Evolutionary conservation across 1,140 invertebrate species (phyloP), one percentile per base, ranked within the genome.

Genomic region (Sarcophaga bullata): DNA sequence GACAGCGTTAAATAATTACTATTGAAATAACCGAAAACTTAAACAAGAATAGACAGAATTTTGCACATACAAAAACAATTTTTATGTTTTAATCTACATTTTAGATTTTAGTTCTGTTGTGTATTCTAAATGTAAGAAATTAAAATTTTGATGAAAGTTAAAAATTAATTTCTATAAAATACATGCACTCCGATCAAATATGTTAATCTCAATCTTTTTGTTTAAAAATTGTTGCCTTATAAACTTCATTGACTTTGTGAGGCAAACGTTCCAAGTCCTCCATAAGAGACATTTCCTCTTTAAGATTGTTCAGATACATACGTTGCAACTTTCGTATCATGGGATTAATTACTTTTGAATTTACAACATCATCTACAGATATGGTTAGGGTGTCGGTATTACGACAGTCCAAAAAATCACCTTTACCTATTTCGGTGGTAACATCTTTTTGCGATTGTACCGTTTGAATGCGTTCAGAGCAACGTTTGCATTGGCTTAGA

Each of bases 191-290:
- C 25, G 25, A 37, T 37, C 25, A 37, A 49, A 17, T 50, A 25
- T 9, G n/a, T 73, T 6, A 6, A 15, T 17, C 17, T 76, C 17
- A 83, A 6, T 83, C 80, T 11, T 83, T 81, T 50, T 80, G 80
- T 8, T 81, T 81, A 19, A 80, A 83, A 50, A 83, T 81, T 47
- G 81, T 49, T 5, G 81, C 83, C 46, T 83, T 84, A 10, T 85
- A 87, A 9, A 85, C 84, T 8, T 86, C 84, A 8, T 58, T 86
- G 3, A 84, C 82, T 25, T 83, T 73, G 8, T 81, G 62, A 13
- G 86, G 86, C 19, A 87, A 73, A 6, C 82, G 80, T 58, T 86
- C 84, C 37, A 86, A 73, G 25, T 86, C 86, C 10, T 86, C 84
- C 47, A 86, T 81, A 5, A 86, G 68, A 6, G 82, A 81, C 82